Evolutionary conservation across 1,140 invertebrate species (phyloP), one percentile per base, ranked within the genome.

Genomic region (Conopomorpha cramerella): DNA sequence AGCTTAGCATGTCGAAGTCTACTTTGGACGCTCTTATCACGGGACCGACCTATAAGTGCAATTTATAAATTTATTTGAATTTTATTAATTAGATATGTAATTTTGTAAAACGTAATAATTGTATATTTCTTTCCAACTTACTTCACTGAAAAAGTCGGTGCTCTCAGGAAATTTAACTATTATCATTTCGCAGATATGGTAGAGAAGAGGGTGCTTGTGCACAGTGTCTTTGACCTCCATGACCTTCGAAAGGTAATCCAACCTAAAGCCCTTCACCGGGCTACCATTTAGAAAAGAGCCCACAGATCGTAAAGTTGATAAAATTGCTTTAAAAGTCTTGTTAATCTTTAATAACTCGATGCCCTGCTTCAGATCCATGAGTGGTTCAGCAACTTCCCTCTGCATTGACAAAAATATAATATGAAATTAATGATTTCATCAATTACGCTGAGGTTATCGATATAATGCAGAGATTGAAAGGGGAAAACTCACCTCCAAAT

Each of bases 181-280:
- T 31, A 99, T 93, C 81, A 98, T 96, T 65, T 94, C 91, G 73
- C 95, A 98, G 34, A 99, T 82, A 79, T 99, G 97, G 76, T 99
- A 94, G 25, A 99, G 82, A 36, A 99, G 80, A 14, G 96, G 96
- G 77, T 99, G 95, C 73, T 99, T 99, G 71, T 99, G 94, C 16
- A 98, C 93, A 0, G 96, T 98, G 71, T 99, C 96, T 80, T 99
- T 99, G 1, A 99, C 96, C 84, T 99, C 98, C 49, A 96, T 95
- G 48, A 98, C 93, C 84, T 98, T 98, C 29, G 93, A 84, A 46
- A 99, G 80, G 74, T 99, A 99, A 55, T 99, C 97, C 46, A 99
- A 86, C 70, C 97, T 93, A 78, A 99, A 99, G 16, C 96, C 98
- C 82, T 96, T 96, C 8, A 93, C 91, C 59, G 95, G 90, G 48